Conservation (phyloP, 1,140 invertebrate species). For the Brachionus sp. region DNA sequence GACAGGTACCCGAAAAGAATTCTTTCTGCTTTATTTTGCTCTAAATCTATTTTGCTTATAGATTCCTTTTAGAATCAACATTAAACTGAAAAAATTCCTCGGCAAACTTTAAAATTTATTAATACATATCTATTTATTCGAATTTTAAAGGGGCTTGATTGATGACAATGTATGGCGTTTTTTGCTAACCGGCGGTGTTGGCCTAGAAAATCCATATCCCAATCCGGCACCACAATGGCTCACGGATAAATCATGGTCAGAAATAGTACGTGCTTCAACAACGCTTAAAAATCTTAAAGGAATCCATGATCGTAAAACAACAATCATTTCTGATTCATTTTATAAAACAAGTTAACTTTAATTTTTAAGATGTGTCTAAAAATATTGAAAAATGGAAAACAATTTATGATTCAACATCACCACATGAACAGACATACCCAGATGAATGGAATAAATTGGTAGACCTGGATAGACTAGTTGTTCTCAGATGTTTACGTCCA, state of each 20-base stretch:
- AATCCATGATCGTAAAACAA: slow-evolving; percentile 2
- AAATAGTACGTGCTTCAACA: slow-evolving; percentile 71
- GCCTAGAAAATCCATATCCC: slow-evolving; percentile 70
- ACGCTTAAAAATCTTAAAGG: slow-evolving; percentile 54
- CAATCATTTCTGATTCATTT: slow-evolving; percentile 52
- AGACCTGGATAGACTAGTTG: slow-evolving; percentile 67
- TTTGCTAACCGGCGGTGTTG: slow-evolving; percentile 80
- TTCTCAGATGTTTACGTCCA: slow-evolving; percentile 57
- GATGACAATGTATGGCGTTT: slow-evolving; percentile 76
- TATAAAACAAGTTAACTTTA: slow-evolving; percentile 59
- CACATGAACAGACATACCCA: slow-evolving; percentile 65
- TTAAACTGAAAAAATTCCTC: not conserved
- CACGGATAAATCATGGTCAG: slow-evolving; percentile 74
- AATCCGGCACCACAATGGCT: slow-evolving; percentile 69
- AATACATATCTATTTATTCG: not conserved
- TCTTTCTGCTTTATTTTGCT: not conserved
- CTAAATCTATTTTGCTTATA: not conserved
- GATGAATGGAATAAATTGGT: slow-evolving; percentile 66
- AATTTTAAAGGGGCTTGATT: slow-evolving; percentile 62
- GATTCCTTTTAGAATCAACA: not conserved
- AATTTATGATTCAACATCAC: slow-evolving; percentile 65
- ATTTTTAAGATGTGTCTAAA: slow-evolving; percentile 54
- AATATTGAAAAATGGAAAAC: slow-evolving; percentile 70
- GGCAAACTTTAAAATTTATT: not conserved
- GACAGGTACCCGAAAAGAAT: not conserved